These are phyloP conservation scores for Ellobius talpinus DNA, from an alignment of 2,113 vertebrate genomes.

Conservation along the genomic window DNA sequence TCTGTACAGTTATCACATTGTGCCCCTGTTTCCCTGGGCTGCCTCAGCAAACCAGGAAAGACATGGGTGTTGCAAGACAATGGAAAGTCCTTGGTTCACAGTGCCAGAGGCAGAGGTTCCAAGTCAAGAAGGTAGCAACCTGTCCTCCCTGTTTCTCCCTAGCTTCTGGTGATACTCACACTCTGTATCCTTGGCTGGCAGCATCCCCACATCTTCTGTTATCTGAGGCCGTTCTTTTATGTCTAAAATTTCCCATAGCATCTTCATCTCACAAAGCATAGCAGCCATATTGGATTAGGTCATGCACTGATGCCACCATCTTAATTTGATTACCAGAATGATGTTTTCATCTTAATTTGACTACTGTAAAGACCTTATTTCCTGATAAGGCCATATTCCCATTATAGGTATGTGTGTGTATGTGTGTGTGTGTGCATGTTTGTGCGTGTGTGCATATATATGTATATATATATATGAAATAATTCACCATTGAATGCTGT, in stretches of 20 bases:
- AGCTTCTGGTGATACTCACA: background rate
- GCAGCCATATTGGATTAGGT: background rate
- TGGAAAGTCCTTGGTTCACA: background rate
- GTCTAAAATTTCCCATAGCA: background rate
- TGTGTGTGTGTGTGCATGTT: too few species aligned
- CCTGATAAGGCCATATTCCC: background rate
- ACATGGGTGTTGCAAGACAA: background rate
- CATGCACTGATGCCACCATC: background rate
- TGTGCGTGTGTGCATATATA: too few species aligned
- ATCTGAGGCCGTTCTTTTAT: background rate
- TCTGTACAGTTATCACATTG: background rate
- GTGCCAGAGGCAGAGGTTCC: background rate
- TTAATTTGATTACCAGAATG: slow-evolving; percentile 10
- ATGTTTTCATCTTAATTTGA: slow-evolving; percentile 5
- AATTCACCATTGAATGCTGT: background rate
- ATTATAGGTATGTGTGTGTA: too few species aligned
- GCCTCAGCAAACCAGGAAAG: background rate
- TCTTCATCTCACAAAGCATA: background rate
- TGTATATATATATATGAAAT: background rate
- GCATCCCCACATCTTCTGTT: background rate
- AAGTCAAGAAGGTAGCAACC: background rate
- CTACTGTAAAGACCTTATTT: slow-evolving; percentile 34
- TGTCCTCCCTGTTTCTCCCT: background rate
- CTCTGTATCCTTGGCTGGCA: background rate
- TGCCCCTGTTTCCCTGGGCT: background rate